Evolutionary conservation across 2,888 invertebrate genomes (phyloP).

Genomic region (Cerastis leucographa): DNA sequence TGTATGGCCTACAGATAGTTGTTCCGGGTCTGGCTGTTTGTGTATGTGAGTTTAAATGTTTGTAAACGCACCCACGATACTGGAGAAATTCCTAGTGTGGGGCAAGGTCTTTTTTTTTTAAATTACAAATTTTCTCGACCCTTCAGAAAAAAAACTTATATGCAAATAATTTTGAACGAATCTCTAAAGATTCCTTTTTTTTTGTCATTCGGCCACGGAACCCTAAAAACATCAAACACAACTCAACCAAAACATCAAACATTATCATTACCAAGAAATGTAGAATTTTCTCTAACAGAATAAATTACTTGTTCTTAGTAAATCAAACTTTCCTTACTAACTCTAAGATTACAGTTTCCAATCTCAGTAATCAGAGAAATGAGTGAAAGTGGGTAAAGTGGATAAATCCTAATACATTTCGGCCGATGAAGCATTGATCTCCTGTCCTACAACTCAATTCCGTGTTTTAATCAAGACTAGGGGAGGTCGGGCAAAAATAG

Average conservation of each 20-base stretch:
- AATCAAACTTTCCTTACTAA: constrained; percentile 30
- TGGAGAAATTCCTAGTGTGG: no score
- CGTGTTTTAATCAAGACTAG: constrained; percentile 75
- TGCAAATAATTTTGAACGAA: no score
- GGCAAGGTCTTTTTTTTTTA: no score
- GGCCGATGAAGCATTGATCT: constrained; percentile 47
- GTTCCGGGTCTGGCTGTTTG: no score
- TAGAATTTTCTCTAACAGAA: constrained; percentile 24
- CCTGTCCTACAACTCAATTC: constrained; percentile 66
- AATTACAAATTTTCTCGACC: no score
- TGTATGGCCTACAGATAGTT: no score
- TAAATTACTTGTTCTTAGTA: constrained; percentile 8
- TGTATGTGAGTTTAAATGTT: no score
- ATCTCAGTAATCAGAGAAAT: constrained; percentile 58
- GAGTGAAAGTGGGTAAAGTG: constrained; percentile 8
- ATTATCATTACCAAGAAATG: constrained; percentile 5
- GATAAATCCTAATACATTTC: constrained; percentile 59
- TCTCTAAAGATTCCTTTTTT: no score
- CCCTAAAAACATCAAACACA: neutral
- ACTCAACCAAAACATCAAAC: constrained; percentile 15
- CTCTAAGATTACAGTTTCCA: constrained; percentile 38
- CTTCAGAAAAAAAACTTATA: no score
- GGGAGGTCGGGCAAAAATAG: constrained; percentile 68
- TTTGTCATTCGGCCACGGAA: neutral
- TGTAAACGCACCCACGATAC: no score